phyloP scores from a whole-genome alignment of 1,140 invertebrate genomes.

The Drosophila gunungcola region DNA sequence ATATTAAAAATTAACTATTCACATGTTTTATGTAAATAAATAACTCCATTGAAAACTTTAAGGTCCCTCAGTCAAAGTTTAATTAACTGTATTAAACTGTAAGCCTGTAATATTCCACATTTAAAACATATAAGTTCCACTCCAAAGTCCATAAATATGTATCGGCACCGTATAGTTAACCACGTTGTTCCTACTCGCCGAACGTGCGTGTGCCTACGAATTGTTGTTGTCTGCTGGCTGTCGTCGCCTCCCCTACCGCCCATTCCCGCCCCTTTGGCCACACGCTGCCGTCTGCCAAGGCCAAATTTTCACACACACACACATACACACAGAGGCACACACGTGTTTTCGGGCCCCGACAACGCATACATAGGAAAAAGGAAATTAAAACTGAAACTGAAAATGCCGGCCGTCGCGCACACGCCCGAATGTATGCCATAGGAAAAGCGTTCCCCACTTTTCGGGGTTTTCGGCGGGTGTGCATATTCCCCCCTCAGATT shows the following conservation, averaged over 20 bases:
- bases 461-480: constrained; percentile 30
- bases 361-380: constrained; percentile 82
- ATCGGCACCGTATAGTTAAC: constrained; percentile 41
- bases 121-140: constrained; percentile 5
- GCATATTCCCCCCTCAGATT: constrained; percentile 9
- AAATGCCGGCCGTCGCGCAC: constrained; percentile 73
- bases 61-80: too few relatives aligned
- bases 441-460: constrained; percentile 43
- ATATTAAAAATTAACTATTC: too few relatives aligned
- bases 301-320: constrained; percentile 78
- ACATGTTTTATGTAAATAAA: too few relatives aligned
- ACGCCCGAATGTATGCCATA: constrained; percentile 77
- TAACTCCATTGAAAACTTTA: too few relatives aligned
- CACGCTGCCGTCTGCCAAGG: constrained; percentile 68
- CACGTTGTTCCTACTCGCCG: constrained; percentile 45
- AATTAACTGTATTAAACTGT: background rate
- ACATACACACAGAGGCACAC: constrained; percentile 40
- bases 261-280: constrained; percentile 8
- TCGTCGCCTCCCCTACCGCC: constrained; percentile 23
- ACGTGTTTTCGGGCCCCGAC: constrained; percentile 54
- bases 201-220: constrained; percentile 50
- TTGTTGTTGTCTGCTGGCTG: constrained; percentile 67
- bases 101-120: background rate
- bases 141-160: constrained; percentile 38
- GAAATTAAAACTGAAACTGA: constrained; percentile 84